These are phyloP conservation scores for Lypha dubia DNA, from an alignment of 2,888 invertebrate species.

Conservation along the genomic window DNA sequence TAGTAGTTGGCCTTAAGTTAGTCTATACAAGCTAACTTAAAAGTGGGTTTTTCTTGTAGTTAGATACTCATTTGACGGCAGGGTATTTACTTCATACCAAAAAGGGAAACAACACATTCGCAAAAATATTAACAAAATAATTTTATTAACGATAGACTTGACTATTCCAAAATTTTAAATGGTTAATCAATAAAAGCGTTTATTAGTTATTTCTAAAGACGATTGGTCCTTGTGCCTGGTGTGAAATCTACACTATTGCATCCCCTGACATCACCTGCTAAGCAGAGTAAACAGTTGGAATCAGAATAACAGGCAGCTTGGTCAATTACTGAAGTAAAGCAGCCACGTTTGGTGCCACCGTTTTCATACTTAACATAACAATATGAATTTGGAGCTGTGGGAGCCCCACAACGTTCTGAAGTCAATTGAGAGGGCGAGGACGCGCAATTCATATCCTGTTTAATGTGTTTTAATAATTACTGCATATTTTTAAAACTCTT, in stretches of 20 bases:
- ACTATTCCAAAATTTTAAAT: neutral
- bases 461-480: neutral
- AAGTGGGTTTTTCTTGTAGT: no score
- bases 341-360: conserved; percentile 76
- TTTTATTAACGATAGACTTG: neutral
- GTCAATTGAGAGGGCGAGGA: conserved; percentile 72
- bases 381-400: conserved; percentile 79
- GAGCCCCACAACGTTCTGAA: conserved; percentile 76
- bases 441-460: conserved; percentile 77
- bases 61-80: no score
- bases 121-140: neutral
- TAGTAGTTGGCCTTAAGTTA: no score
- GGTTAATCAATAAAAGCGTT: neutral
- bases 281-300: conserved; percentile 77
- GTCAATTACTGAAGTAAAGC: conserved; percentile 73
- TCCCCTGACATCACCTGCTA: conserved; percentile 77
- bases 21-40: no score
- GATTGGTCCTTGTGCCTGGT: conserved; percentile 73
- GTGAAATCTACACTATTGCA: conserved; percentile 78
- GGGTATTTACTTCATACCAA: no score
- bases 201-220: conserved; percentile 34
- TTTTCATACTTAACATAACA: conserved; percentile 77
- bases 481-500: neutral
- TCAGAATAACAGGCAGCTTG: conserved; percentile 75
- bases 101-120: neutral